phyloP scores from a whole-genome alignment of 2,113 vertebrate genomes.

The Ammodytes marinus region DNA sequence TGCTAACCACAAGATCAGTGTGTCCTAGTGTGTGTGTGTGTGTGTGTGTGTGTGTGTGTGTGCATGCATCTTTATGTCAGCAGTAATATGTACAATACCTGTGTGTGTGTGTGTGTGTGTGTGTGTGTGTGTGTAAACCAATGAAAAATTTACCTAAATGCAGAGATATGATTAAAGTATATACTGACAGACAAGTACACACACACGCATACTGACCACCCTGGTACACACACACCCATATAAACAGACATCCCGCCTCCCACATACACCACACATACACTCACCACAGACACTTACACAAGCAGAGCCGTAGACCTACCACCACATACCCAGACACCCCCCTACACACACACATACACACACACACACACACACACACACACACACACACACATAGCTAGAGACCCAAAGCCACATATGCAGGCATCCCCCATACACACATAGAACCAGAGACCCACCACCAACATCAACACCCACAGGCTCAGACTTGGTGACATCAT shows the following conservation, averaged over 20 bases:
- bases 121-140: constrained; percentile 26
- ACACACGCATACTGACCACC: constrained; percentile 55
- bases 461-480: constrained; percentile 76
- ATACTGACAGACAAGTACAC: constrained; percentile 43
- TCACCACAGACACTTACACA: constrained; percentile 78
- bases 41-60: constrained; percentile 39
- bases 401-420: too few relatives aligned
- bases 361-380: constrained; percentile 9
- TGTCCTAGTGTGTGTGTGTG: constrained; percentile 49
- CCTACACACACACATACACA: constrained; percentile 50
- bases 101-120: constrained; percentile 14
- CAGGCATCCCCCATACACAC: constrained; percentile 31
- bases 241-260: constrained; percentile 73
- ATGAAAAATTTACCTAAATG: constrained; percentile 52
- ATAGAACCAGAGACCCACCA: constrained; percentile 68
- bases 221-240: constrained; percentile 63
- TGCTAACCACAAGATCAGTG: constrained; percentile 69
- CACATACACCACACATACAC: constrained; percentile 67
- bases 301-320: constrained; percentile 71
- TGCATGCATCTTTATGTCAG: constrained; percentile 14
- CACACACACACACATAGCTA: constrained; percentile 8
- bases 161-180: constrained; percentile 58
- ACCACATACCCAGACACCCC: constrained; percentile 70
- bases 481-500: constrained; percentile 84
- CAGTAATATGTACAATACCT: constrained; percentile 26